A percentile compares a stretch with the other conserved stretches of the same genome.
Conservation (phyloP, 2,113 vertebrate genomes). For the Daubentonia madagascariensis region DNA sequence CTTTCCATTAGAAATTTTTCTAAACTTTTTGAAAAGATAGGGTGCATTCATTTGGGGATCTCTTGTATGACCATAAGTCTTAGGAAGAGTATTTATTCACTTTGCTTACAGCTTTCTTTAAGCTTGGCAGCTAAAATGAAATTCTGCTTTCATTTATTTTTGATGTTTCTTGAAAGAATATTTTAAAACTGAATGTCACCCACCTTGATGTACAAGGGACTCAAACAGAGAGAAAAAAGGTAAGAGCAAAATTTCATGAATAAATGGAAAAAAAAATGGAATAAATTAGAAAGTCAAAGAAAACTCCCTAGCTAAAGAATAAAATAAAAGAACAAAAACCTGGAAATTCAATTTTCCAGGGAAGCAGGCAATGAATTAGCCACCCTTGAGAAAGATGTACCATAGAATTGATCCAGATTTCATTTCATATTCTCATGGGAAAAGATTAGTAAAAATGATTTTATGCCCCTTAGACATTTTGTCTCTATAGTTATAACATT, state of each 20-base stretch:
- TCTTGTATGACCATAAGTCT: conserved; percentile 35
- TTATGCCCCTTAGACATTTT: conserved; percentile 71
- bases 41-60: conserved; percentile 3
- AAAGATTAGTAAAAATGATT: conserved; percentile 76
- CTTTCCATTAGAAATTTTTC: background rate
- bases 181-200: conserved; percentile 61
- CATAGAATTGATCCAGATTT: conserved; percentile 3
- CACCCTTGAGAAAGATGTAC: conserved; percentile 17
- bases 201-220: conserved; percentile 31
- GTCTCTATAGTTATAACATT: conserved; percentile 73
- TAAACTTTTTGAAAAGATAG: conserved; percentile 16
- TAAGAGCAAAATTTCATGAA: conserved; percentile 40
- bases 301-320: conserved; percentile 2
- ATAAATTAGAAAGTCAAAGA: conserved; percentile 33
- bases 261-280: background rate
- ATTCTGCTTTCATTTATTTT: conserved; percentile 55
- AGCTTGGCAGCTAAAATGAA: conserved; percentile 28
- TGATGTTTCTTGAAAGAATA: conserved; percentile 60
- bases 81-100: conserved; percentile 38
- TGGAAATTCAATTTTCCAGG: conserved; percentile 61
- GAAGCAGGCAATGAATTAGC: conserved; percentile 68
- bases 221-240: background rate
- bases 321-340: background rate
- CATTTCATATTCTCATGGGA: conserved; percentile 35
- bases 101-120: conserved; percentile 47